Percentiles rank a stretch among this genome's conserved stretches.
Evolutionary conservation across 2,797 vertebrate genomes (phyloP).

Genomic region (Arrhamphus sclerolepis): DNA sequence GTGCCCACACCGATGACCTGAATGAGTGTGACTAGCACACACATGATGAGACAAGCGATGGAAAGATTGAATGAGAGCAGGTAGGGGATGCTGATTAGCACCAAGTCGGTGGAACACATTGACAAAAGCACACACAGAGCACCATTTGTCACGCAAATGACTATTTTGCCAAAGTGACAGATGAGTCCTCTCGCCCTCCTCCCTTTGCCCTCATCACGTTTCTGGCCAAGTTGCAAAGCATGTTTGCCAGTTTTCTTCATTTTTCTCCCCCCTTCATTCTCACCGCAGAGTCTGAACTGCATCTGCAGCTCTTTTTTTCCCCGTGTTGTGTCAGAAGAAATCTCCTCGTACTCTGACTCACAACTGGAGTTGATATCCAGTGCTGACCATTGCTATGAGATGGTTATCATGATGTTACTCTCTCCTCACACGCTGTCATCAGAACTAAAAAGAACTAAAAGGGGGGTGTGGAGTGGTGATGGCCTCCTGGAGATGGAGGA

Average conservation of each 20-base stretch:
- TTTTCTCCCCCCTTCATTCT: background rate
- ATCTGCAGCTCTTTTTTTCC: conserved; percentile 42
- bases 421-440: conserved; percentile 9
- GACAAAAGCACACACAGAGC: conserved; percentile 40
- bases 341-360: conserved; percentile 55
- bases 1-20: too few relatives aligned
- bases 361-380: conserved; percentile 9
- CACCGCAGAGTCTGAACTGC: conserved; percentile 16
- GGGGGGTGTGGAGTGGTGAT: too few relatives aligned
- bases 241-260: conserved; percentile 3
- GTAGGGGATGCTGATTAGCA: too few relatives aligned
- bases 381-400: conserved; percentile 12
- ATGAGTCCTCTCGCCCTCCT: conserved; percentile 41
- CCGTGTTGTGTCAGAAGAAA: conserved; percentile 47
- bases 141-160: conserved; percentile 63
- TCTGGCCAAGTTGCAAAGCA: conserved; percentile 24
- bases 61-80: too few relatives aligned
- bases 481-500: conserved; percentile 34
- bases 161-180: conserved; percentile 52
- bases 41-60: too few relatives aligned
- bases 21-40: too few relatives aligned
- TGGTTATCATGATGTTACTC: background rate
- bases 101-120: background rate
- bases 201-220: conserved; percentile 1
- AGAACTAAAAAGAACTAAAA: background rate